These are phyloP conservation scores for Nylanderia fulva DNA, from an alignment of 1,140 invertebrate genomes.

Conservation along the genomic window DNA sequence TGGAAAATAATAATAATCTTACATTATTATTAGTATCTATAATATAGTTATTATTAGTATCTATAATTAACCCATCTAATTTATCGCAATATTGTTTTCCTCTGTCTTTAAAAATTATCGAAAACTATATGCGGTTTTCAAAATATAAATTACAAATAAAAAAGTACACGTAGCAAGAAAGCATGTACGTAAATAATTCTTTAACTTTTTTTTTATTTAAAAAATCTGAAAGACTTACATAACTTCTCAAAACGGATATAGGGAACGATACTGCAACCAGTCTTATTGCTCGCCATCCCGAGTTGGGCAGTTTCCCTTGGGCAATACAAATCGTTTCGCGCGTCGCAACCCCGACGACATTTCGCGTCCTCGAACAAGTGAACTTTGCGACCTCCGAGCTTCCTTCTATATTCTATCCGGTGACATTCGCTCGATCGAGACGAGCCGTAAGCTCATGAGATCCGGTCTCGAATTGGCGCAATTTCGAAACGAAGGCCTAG, in stretches of 20 bases:
- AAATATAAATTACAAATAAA: neutral
- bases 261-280: neutral
- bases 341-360: conserved; percentile 8
- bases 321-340: conserved; percentile 30
- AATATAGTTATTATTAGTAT: neutral
- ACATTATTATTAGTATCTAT: neutral
- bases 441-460: neutral
- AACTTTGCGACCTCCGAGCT: conserved; percentile 22
- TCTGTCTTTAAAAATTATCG: neutral
- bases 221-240: neutral
- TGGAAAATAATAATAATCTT: neutral
- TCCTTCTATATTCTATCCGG: neutral
- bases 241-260: neutral
- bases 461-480: neutral
- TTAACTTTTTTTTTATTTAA: neutral
- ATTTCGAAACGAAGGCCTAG: neutral
- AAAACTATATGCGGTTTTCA: neutral
- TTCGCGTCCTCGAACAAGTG: neutral
- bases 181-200: neutral
- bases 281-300: neutral
- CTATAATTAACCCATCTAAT: neutral
- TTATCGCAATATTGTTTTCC: neutral
- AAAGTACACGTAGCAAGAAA: too few species aligned
- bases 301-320: conserved; percentile 1
- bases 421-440: conserved; percentile 32